Base-by-base conservation (phyloP, 2,888 invertebrate genomes). In the Frankliniella intonsa region DNA sequence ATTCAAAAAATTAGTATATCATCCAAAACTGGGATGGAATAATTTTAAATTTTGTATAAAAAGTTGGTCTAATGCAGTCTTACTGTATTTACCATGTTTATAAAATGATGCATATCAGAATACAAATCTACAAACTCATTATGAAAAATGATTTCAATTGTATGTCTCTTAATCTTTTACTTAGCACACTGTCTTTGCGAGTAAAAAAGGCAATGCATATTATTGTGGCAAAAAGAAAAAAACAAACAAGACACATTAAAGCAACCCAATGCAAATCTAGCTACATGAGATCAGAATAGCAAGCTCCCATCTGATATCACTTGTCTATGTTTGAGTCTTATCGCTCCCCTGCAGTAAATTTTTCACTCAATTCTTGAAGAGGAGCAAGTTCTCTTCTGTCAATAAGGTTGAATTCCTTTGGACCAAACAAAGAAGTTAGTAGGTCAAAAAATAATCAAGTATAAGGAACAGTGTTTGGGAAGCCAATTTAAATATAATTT, bases 311-410 rank as follows among this genome's bases (percentile, higher is more conserved):
- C 69, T 76, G 69, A 76, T 76, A 76, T 25, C 69, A 76, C 25
- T 76, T 76, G 69, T 76, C 25, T 10, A 12, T 11, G 12, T 76
- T n/a, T 76, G 25, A 76, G 69, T 76, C 69, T 76, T 76, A 76
- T 76, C 69, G 69, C 25, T 76, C 69, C 69, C 69, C 69, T 25
- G 69, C 69, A 25, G 69, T 76, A 25, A 76, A 76, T 90, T 96
- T 97, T 88, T 99, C 98, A 89, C 99, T 99, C 85, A 99, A 92
- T 89, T 99, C 98, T 89, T 98, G 97, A 85, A 99, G 91, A 82
- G 99, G 99, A 84, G 97, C 98, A 89, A 99, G 90, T 90, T 99
- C 99, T 87, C 97, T 92, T 86, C 97, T 92, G 88, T 99, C 98
- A 88, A 99, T 98, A 87, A 99, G 91, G 90, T 94, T 95, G 89